Conservation (phyloP, 2,888 invertebrate species). For the Netelia inedita region DNA sequence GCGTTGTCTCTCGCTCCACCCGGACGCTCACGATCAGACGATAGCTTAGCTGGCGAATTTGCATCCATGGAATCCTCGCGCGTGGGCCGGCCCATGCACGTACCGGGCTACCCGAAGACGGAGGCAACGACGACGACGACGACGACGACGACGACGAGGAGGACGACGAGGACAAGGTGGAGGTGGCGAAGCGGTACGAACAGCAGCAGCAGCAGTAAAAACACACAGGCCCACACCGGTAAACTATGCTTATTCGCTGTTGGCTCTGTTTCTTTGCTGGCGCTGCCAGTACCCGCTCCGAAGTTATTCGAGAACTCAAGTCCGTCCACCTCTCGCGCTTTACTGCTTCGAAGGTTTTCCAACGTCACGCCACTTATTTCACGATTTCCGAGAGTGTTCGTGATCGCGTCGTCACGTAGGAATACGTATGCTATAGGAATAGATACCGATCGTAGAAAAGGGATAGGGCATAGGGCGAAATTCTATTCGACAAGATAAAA, state of each 20-base stretch:
- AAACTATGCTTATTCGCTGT: conserved; percentile 63
- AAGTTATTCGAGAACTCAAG: conserved; percentile 63
- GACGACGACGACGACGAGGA: conserved; percentile 57
- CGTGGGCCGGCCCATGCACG: conserved; percentile 76
- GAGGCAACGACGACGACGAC: conserved; percentile 51
- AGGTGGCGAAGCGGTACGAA: conserved; percentile 58
- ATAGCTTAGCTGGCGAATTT: conserved; percentile 83
- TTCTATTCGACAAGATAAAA: conserved; percentile 43
- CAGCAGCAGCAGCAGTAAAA: conserved; percentile 46
- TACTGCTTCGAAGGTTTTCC: conserved; percentile 44
- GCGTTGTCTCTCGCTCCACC: conserved; percentile 71
- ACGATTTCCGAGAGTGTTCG: conserved; percentile 60
- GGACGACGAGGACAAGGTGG: conserved; percentile 51
- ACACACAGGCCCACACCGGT: conserved; percentile 52
- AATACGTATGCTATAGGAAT: conserved; percentile 42
- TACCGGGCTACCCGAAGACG: conserved; percentile 50
- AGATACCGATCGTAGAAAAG: conserved; percentile 51
- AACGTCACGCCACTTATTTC: conserved; percentile 63
- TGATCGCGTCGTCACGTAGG: conserved; percentile 66
- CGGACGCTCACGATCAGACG: conserved; percentile 82
- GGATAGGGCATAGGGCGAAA: conserved; percentile 25
- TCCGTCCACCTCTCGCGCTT: conserved; percentile 40
- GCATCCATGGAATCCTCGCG: conserved; percentile 84
- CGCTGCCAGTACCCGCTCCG: conserved; percentile 30
- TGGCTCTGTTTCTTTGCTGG: conserved; percentile 36